phyloP scores from a whole-genome alignment of 1,140 invertebrate species.

The Cardiocondyla obscurior region DNA sequence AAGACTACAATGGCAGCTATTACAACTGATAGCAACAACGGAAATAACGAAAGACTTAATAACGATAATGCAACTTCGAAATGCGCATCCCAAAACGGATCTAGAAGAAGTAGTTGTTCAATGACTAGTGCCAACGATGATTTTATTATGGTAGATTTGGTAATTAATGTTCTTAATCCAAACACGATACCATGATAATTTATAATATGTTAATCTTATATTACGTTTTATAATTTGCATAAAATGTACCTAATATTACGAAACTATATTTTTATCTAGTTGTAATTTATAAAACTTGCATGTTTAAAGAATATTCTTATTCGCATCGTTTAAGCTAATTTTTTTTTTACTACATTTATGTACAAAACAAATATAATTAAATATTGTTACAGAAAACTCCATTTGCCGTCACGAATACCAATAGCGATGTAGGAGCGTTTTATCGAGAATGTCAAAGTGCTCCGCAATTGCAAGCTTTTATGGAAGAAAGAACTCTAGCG shows the following conservation, averaged over 20 bases:
- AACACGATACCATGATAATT: conserved; percentile 12
- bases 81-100: conserved; percentile 80
- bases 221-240: neutral
- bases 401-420: conserved; percentile 85
- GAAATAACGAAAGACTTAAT: conserved; percentile 79
- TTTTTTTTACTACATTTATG: conserved; percentile 9
- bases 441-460: conserved; percentile 92
- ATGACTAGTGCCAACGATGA: conserved; percentile 87
- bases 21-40: conserved; percentile 81
- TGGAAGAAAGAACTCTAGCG: conserved; percentile 85
- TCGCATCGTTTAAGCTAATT: conserved; percentile 17
- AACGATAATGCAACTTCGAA: conserved; percentile 79
- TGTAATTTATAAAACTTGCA: neutral
- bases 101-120: conserved; percentile 83
- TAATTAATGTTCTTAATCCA: conserved; percentile 82
- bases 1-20: conserved; percentile 65
- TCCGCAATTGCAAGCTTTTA: conserved; percentile 88
- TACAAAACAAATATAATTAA: neutral
- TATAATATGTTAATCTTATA: too few relatives aligned
- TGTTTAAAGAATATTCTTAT: neutral
- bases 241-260: conserved; percentile 6
- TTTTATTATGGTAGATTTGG: conserved; percentile 91
- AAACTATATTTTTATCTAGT: neutral
- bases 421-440: conserved; percentile 89
- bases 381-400: conserved; percentile 85